Base-by-base conservation (phyloP, 2,888 invertebrate species). In the Pseudolycoriella hygida region DNA sequence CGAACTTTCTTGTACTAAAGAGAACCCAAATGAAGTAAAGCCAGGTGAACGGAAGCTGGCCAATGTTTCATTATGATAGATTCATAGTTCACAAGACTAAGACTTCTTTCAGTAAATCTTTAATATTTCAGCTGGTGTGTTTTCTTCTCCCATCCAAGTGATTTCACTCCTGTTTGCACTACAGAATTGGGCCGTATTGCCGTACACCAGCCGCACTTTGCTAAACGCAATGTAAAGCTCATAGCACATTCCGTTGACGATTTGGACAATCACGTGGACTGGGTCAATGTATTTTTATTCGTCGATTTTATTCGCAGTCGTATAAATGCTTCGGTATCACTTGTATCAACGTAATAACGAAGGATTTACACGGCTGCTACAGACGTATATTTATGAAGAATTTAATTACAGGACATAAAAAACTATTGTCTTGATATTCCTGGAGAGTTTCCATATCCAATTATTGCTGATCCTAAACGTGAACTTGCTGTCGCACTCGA, bases 101-200 rank as follows among this genome's bases (percentile, higher is more conserved):
- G n/a, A n/a, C n/a, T n/a, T n/a, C n/a, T n/a, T n/a, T n/a, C n/a
- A n/a, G n/a, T n/a, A n/a, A n/a, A n/a, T n/a, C n/a, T n/a, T n/a
- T n/a, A n/a, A n/a, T n/a, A n/a, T 59, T 62, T 12, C 56, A 84
- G 85, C 40, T 86, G 93, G 93, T 80, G 83, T 47, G 76, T 88
- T 56, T 64, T 89, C 18, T 89, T 89, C 60, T 87, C 87, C 0
- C 89, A 89, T 61, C 89, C 89, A 1, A 78, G 83, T 8, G 89
- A 89, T 62, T 90, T 80, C 61, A 90, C 89, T 0, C 89, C 89
- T 1, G 88, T 89, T 1, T 90, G 89, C 58, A 90, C 89, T 5
- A 89, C 88, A 0, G 89, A 89, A 62, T 65, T 90, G 52, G 85
- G 82, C 3, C 69, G 78, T 40, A 76, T 83, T 44, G 80, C 80